These are phyloP conservation scores for Clarias macrocephalus DNA, from an alignment of 2,113 vertebrate genomes.

Conservation along the genomic window DNA sequence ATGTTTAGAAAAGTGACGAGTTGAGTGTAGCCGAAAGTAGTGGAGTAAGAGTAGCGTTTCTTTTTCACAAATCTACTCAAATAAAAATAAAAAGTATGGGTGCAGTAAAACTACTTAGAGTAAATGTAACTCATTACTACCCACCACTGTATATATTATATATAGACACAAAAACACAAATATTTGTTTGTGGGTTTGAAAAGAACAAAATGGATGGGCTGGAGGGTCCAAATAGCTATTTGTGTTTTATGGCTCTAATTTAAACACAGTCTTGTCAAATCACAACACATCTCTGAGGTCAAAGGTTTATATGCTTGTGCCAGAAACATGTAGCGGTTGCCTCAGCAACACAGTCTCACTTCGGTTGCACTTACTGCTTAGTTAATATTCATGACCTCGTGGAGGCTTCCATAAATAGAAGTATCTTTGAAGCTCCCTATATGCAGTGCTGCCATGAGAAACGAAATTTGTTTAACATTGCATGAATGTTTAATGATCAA, in stretches of 20 bases:
- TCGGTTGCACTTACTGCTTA: neutral
- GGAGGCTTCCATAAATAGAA: slow-evolving; percentile 3
- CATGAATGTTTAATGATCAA: neutral
- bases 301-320: neutral
- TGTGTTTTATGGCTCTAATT: neutral
- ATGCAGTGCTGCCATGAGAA: neutral
- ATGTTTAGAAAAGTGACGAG: too few species aligned
- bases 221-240: too few species aligned
- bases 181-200: neutral
- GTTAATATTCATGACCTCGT: neutral
- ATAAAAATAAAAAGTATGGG: too few species aligned
- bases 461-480: neutral
- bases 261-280: neutral
- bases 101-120: too few species aligned
- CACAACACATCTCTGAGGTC: neutral
- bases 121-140: too few species aligned
- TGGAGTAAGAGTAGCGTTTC: too few species aligned
- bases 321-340: neutral
- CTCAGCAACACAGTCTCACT: neutral
- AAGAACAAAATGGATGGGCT: neutral
- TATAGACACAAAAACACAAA: too few species aligned
- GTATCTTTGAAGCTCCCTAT: neutral
- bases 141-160: too few species aligned
- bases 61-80: too few species aligned
- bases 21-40: too few species aligned